phyloP scores from a whole-genome alignment of 1,140 invertebrate species.

The Cotesia vestalis region DNA sequence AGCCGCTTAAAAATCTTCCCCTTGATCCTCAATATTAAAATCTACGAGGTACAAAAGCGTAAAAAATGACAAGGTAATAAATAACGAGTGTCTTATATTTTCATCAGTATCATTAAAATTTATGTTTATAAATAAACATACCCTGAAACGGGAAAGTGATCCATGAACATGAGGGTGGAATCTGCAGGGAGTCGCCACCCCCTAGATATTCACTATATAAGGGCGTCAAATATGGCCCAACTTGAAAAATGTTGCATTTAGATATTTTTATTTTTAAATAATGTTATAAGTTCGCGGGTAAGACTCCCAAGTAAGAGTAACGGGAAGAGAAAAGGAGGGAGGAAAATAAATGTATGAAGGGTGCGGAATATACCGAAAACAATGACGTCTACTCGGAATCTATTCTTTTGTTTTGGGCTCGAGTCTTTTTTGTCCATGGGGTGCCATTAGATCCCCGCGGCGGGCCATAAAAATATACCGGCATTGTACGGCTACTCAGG shows the following conservation, averaged over 20 bases:
- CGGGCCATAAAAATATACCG: conserved; percentile 58
- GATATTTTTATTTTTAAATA: conserved; percentile 45
- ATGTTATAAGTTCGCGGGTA: conserved; percentile 38
- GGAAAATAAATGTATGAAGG: conserved; percentile 45
- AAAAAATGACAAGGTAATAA: conserved; percentile 54
- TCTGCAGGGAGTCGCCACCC: conserved; percentile 10
- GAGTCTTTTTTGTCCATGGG: conserved; percentile 47
- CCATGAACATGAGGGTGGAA: conserved; percentile 16
- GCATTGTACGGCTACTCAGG: conserved; percentile 21
- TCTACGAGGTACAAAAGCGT: background rate
- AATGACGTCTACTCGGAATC: conserved; percentile 63
- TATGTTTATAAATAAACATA: conserved; percentile 64
- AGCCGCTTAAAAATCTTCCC: background rate
- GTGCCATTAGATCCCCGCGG: conserved; percentile 58
- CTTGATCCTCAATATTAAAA: conserved; percentile 24
- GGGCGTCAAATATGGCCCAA: conserved; percentile 56
- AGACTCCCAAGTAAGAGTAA: conserved; percentile 16
- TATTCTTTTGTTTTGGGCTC: conserved; percentile 50
- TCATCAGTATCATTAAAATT: conserved; percentile 67
- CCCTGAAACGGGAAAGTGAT: conserved; percentile 25
- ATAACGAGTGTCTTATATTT: conserved; percentile 66
- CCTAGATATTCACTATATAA: conserved; percentile 64
- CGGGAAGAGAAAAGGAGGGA: conserved; percentile 44
- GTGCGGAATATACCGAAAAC: conserved; percentile 46
- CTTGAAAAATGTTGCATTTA: background rate